phyloP scores from a whole-genome alignment of 1,140 invertebrate species.

The Eufriesea mexicana region DNA sequence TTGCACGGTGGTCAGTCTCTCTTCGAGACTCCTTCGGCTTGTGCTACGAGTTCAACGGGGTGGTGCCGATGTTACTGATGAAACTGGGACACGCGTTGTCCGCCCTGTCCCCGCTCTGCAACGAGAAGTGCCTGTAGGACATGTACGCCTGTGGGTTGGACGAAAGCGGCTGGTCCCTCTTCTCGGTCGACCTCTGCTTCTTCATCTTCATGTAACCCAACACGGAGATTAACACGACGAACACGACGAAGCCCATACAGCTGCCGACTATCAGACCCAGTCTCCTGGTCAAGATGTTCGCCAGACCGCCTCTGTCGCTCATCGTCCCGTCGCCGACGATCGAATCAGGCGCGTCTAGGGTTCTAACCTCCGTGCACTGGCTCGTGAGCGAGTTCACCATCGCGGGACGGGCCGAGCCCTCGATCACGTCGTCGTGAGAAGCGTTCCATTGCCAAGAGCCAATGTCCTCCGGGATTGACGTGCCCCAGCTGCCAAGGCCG shows the following conservation, averaged over 20 bases:
- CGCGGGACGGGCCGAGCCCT: constrained; percentile 83
- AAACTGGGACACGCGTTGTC: constrained; percentile 80
- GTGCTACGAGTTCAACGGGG: constrained; percentile 80
- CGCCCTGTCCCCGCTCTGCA: constrained; percentile 80
- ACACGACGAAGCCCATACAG: constrained; percentile 92
- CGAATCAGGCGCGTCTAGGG: constrained; percentile 87
- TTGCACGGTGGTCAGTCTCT: neutral
- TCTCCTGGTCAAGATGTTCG: constrained; percentile 87
- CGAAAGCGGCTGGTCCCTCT: constrained; percentile 86
- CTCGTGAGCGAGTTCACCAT: constrained; percentile 89
- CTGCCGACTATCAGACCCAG: constrained; percentile 92
- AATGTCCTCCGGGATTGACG: constrained; percentile 75
- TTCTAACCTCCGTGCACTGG: constrained; percentile 89
- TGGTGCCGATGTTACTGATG: constrained; percentile 78
- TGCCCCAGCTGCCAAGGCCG: constrained; percentile 89
- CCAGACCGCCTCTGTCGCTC: constrained; percentile 85
- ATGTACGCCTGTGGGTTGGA: constrained; percentile 88
- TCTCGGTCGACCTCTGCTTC: constrained; percentile 89
- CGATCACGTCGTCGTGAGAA: constrained; percentile 82
- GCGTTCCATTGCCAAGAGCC: constrained; percentile 79
- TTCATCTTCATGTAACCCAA: constrained; percentile 94
- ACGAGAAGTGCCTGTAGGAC: constrained; percentile 87
- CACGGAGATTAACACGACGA: constrained; percentile 90
- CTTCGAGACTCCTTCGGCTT: constrained; percentile 60
- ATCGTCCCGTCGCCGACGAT: constrained; percentile 84